These are phyloP conservation scores for Leptinotarsa tumamoca DNA, from an alignment of 2,888 invertebrate genomes.

Conservation along the genomic window DNA sequence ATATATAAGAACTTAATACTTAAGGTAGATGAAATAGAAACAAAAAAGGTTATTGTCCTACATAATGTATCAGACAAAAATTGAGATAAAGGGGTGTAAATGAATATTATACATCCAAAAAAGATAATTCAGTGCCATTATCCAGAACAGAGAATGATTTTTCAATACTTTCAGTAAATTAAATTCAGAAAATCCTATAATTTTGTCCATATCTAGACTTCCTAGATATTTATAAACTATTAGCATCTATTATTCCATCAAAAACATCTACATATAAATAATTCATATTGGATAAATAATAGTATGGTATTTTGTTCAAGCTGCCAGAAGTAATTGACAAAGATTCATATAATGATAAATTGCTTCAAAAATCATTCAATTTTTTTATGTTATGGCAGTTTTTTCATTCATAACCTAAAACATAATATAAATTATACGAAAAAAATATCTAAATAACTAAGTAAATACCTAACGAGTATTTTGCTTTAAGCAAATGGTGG, in stretches of 20 bases:
- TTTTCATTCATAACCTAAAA: slow-evolving; percentile 7
- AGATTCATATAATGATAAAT: background rate
- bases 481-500: slow-evolving; percentile 34
- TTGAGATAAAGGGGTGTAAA: background rate
- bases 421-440: slow-evolving; percentile 12
- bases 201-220: too few species aligned
- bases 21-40: background rate
- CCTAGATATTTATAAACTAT: too few species aligned
- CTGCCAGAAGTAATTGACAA: slow-evolving; percentile 9
- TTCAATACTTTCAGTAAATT: background rate
- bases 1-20: background rate
- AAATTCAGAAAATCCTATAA: background rate
- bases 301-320: background rate
- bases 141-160: too few species aligned
- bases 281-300: background rate
- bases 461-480: slow-evolving; percentile 43
- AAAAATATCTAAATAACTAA: slow-evolving; percentile 34
- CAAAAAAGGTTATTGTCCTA: slow-evolving; percentile 3
- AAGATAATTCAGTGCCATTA: background rate
- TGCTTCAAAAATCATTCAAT: background rate
- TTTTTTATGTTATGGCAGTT: slow-evolving; percentile 20
- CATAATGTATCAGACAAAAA: slow-evolving; percentile 1
- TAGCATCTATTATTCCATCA: too few species aligned
- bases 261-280: background rate
- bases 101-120: background rate